These are phyloP conservation scores for Epinotia nisella DNA, from an alignment of 2,888 invertebrate species.

Conservation along the genomic window DNA sequence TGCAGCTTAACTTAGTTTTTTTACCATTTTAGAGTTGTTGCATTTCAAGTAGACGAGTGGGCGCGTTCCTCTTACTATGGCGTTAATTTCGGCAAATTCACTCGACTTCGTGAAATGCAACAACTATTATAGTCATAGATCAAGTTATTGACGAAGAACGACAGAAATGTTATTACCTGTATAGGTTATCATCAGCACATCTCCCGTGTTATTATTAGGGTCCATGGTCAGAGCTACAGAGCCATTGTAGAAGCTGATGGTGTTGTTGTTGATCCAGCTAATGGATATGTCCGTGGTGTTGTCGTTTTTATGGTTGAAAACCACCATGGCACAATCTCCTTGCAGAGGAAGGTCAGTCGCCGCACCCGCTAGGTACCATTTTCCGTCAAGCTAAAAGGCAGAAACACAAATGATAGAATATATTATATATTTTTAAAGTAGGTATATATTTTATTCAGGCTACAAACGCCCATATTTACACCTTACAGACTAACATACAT, in stretches of 20 bases:
- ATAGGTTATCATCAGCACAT: conserved; percentile 70
- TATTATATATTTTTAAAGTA: neutral
- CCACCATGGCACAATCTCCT: conserved; percentile 74
- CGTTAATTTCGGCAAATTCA: too few relatives aligned
- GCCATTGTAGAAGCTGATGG: conserved; percentile 72
- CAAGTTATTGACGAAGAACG: too few relatives aligned
- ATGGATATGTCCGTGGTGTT: conserved; percentile 74
- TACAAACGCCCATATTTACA: too few relatives aligned
- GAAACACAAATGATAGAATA: neutral
- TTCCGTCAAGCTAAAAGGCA: conserved; percentile 68
- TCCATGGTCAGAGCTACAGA: conserved; percentile 70
- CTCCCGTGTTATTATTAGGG: conserved; percentile 66
- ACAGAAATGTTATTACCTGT: conserved; percentile 58
- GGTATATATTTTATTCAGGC: too few relatives aligned
- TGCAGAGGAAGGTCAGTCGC: conserved; percentile 67
- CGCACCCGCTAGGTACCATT: conserved; percentile 72
- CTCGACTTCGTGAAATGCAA: too few relatives aligned
- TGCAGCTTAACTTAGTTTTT: too few relatives aligned
- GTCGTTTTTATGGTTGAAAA: conserved; percentile 71
- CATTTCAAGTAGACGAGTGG: too few relatives aligned
- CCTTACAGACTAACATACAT: too few relatives aligned
- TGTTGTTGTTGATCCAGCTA: conserved; percentile 73
- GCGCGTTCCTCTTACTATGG: too few relatives aligned
- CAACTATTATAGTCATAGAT: too few relatives aligned
- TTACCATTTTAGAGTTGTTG: too few relatives aligned